Evolutionary conservation across 2,797 vertebrate genomes (phyloP), one percentile per base, ranked within the genome.

Genomic region (Thamnophis elegans): DNA sequence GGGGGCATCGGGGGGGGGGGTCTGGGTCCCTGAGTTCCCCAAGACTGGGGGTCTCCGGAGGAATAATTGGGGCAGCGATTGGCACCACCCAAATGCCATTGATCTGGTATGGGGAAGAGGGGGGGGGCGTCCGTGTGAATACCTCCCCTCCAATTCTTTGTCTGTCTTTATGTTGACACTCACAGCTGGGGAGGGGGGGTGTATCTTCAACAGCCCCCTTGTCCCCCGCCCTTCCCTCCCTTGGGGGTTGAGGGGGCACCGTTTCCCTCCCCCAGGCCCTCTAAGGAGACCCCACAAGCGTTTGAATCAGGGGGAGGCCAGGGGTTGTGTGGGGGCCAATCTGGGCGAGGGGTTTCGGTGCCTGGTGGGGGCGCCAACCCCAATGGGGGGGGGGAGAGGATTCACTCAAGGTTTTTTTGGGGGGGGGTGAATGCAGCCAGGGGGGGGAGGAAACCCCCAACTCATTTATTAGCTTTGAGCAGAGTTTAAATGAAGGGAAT

Each of bases 391-490:
- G 14, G 5, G n/a, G n/a, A 6, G 47, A 51, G 47, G 47, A 28
- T 65, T 18, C n/a, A 8, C 32, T 73, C 1, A 0, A 36, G 14
- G n/a, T 6, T 32, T 32, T 32, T 0, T 5, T 16, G 18, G 56
- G 56, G 18, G 12, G 2, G 13, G 6, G 28, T 4, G 62, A 16
- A 68, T 5, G 1, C 65, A 32, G n/a, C 65, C 65, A 6, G 47
- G 47, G 47, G 47, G 8, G 28, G 12, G n/a, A 13, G 2, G 62
- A 65, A 68, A 36, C 65, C 6, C n/a, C 1, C 65, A 18, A 18
- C 16, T 18, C 16, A 18, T 8, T 36, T 3, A 36, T 73, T 32
- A 2, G 65, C 28, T 36, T 73, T 16, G 26, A 36, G 14, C 32
- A 1, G 14, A 32, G 36, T 32, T 73, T 18, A 18, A 73, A 32